Conservation (phyloP, 2,797 vertebrate genomes). For the Crossoptilon crossoptilon region DNA sequence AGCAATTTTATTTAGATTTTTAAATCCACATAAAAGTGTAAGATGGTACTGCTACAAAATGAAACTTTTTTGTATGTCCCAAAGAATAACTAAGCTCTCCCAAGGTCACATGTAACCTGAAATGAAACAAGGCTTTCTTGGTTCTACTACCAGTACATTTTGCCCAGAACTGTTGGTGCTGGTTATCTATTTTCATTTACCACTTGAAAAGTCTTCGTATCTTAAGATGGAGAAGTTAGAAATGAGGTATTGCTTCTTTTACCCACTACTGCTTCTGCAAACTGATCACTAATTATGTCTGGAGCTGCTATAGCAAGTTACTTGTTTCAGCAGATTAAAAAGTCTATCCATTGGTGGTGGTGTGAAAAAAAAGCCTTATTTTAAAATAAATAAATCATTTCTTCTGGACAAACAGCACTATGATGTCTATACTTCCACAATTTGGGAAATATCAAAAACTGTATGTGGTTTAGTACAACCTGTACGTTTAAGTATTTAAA, state of each 20-base stretch:
- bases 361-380: background rate
- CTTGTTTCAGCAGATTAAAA: background rate
- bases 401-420: background rate
- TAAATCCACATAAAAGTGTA: constrained; percentile 80
- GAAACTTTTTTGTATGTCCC: constrained; percentile 74
- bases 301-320: constrained; percentile 2
- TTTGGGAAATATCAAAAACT: constrained; percentile 24
- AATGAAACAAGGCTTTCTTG: constrained; percentile 56
- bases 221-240: constrained; percentile 6
- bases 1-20: constrained; percentile 85
- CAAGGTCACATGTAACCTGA: constrained; percentile 77
- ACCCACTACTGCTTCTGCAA: constrained; percentile 1
- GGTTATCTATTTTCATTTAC: constrained; percentile 34
- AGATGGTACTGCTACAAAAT: constrained; percentile 75
- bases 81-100: constrained; percentile 62
- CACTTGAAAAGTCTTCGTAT: background rate
- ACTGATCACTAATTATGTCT: constrained; percentile 25
- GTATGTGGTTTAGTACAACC: background rate
- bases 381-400: background rate
- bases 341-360: background rate
- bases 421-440: background rate
- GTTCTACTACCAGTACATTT: background rate
- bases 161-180: background rate
- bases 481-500: background rate
- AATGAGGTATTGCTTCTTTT: background rate